Evolutionary conservation across 2,888 invertebrate species (phyloP), one percentile per base, ranked within the genome.

Genomic region (Plebejus argus): DNA sequence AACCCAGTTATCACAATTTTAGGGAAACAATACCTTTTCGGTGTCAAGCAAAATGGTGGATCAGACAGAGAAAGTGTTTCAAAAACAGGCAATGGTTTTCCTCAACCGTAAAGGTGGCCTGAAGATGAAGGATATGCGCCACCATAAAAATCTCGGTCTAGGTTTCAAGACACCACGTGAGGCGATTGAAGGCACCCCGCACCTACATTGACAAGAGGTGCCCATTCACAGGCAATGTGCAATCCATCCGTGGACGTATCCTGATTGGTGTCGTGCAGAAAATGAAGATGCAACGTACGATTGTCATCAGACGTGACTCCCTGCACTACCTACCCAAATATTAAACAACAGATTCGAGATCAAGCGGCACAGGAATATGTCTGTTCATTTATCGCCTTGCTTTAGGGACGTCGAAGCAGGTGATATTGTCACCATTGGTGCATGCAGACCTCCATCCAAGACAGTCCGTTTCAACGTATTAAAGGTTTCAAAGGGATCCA

Each of bases 151-250:
- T 95, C 97, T 99, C 86, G 99, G 99, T 86, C 96, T 99, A 85
- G 99, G 99, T 85, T 99, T 99, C 95, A 99, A 99, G 95, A 98
- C 99, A 78, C 99, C 99, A 33, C 95, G 97, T 94, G 99, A 99
- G 96, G 99, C 99, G 18, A 97, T 98, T 82, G 99, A 99, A 91
- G 99, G 99, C 82, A 97, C n/a, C n/a, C n/a, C n/a, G n/a, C n/a
- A n/a, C 97, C 28, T 99, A 99, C 95, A 99, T 99, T 86, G 99
- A 99, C 95, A 99, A 99, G 95, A 99, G 99, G 94, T 99, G 99
- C 86, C 99, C 99, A 1, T 99, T 99, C 95, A 99, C 99, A 79
- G 99, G 99, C 76, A 98, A 99, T 89, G 99, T 99, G 71, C n/a
- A n/a, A n/a, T 97, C 98, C 76, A 99, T 99, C 90, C 96, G 99